Conservation (phyloP, 2,888 invertebrate genomes). For the Apomyelois bistriatella region DNA sequence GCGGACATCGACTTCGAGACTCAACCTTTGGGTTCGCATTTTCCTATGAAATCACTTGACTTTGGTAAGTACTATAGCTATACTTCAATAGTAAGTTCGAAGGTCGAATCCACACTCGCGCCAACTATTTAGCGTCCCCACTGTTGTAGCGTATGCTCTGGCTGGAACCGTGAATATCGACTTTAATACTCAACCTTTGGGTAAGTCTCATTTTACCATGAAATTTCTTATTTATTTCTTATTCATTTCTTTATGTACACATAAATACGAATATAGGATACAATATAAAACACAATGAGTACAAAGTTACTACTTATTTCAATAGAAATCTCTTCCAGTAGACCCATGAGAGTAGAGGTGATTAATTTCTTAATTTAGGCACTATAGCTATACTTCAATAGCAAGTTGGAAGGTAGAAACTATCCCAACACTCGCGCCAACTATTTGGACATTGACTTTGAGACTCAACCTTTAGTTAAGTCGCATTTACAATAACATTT, state of each 20-base stretch:
- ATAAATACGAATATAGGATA: no score
- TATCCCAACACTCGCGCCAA: background rate
- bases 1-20: conserved; percentile 96
- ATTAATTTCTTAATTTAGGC: no score
- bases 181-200: background rate
- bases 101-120: conserved; percentile 98
- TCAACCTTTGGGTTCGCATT: conserved; percentile 86
- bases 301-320: no score
- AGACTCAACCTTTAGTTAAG: conserved; percentile 89
- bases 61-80: no score
- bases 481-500: no score
- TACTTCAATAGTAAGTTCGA: conserved; percentile 82
- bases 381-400: no score
- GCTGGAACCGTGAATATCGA: background rate
- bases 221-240: background rate
- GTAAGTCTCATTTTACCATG: background rate
- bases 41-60: no score
- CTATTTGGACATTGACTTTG: conserved; percentile 85
- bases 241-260: no score
- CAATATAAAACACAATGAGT: no score
- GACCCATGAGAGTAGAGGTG: no score
- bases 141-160: no score
- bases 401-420: background rate
- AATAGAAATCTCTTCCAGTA: no score
- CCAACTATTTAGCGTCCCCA: conserved; percentile 90